Evolutionary conservation across 2,113 vertebrate species (phyloP).

Genomic region (Hassar affinis): DNA sequence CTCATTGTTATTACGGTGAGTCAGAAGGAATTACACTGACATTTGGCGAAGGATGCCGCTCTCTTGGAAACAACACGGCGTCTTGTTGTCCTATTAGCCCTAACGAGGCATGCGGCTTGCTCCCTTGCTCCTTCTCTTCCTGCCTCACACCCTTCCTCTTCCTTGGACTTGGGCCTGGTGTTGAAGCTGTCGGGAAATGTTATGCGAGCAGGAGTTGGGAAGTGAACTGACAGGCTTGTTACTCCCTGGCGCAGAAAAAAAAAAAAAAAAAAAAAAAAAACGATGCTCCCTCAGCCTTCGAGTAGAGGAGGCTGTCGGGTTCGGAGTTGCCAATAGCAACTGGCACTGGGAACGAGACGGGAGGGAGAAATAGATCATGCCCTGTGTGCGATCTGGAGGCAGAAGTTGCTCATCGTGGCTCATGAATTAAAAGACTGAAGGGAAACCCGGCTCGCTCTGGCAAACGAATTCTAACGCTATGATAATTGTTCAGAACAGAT

Average conservation of each 20-base stretch:
- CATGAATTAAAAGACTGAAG: neutral
- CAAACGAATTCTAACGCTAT: too few species aligned
- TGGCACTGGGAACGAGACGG: neutral
- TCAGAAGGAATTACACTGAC: constrained; percentile 39
- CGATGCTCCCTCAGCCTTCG: constrained; percentile 20
- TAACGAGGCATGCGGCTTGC: constrained; percentile 19
- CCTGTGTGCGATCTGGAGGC: constrained; percentile 10
- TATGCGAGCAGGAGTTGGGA: constrained; percentile 55
- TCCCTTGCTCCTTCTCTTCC: neutral
- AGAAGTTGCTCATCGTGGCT: constrained; percentile 5
- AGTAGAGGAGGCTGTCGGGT: constrained; percentile 13
- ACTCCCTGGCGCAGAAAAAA: constrained; percentile 53
- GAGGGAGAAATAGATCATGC: neutral
- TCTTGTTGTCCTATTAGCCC: constrained; percentile 20
- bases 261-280: too few species aligned
- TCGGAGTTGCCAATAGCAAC: constrained; percentile 43
- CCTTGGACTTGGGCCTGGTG: neutral
- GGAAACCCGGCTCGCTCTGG: neutral
- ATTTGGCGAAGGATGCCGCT: constrained; percentile 21
- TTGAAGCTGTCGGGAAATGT: constrained; percentile 15
- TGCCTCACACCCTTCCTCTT: neutral
- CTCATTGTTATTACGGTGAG: constrained; percentile 33
- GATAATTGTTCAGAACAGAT: neutral
- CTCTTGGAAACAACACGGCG: constrained; percentile 20
- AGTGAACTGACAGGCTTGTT: constrained; percentile 57